Base-by-base conservation (phyloP, 2,888 invertebrate genomes). In the Polylopha cassiicola region DNA sequence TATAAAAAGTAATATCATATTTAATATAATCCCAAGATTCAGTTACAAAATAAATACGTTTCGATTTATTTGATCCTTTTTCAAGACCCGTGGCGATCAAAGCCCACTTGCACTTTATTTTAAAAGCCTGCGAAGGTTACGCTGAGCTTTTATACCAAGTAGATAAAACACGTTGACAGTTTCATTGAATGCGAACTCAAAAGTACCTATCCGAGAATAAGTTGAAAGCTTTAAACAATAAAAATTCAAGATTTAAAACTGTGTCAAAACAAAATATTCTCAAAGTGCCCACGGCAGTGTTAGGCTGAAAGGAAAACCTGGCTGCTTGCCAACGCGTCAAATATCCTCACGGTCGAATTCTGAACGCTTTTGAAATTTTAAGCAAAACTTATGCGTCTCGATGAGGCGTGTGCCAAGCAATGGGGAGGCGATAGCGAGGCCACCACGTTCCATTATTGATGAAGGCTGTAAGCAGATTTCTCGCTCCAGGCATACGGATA, bases 321-420 rank as follows among this genome's bases (percentile, higher is more conserved):
- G 41, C 34, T 11, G 20, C 29, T 29, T 15, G 41, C 36, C 41
- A 34, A 29, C 7, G 33, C 11, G 9, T 3, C 15, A 11, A 7
- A 2, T 18, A 17, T 26, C 16, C 15, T 18, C 13, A n/a, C 16
- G 15, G 23, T 11, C 23, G 28, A 24, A 36, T 29, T 28, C 29
- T 16, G 23, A 23, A 29, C 29, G 29, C 28, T 33, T 38, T 27
- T 32, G 29, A 38, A 43, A 43, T 33, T 43, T 43, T 29, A 33
- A 43, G 29, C 30, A 26, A 9, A 37, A 33, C 20, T 38, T 38
- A 24, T 37, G 36, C 14, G 33, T 43, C 34, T 44, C 43, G 43
- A 49, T 47, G 44, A 44, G 50, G 50, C 43, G 46, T 51, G 49
- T 55, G 55, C 55, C 50, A 59, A 43, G 48, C 46, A 50, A 51